These are phyloP conservation scores for Halocynthia aurantium DNA, from an alignment of 23 tunicate genomes.

Conservation along the genomic window DNA sequence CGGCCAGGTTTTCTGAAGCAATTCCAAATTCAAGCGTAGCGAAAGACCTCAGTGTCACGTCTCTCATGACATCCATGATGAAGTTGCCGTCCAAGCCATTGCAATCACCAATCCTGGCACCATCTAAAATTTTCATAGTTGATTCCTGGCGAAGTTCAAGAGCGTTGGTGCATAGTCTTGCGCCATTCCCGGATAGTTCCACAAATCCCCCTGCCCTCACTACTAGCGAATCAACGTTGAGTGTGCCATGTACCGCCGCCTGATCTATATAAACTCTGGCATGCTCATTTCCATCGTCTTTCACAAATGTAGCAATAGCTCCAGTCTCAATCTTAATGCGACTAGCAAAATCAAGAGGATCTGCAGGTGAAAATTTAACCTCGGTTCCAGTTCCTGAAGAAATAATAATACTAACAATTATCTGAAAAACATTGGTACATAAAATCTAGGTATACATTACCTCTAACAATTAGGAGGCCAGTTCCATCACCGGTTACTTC, in stretches of 20 bases:
- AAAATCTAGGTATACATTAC: neutral
- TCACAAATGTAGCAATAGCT: no score
- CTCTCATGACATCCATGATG: neutral
- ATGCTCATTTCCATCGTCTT: no score
- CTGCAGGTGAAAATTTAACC: no score
- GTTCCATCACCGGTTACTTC: conserved; percentile 18
- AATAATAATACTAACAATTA: no score
- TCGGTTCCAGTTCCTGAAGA: no score
- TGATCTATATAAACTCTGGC: neutral
- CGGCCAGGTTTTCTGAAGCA: neutral
- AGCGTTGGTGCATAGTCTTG: conserved; percentile 4
- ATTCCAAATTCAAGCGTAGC: conserved; percentile 7
- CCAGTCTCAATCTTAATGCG: no score
- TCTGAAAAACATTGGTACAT: no score
- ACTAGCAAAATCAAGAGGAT: no score
- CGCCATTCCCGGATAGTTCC: neutral
- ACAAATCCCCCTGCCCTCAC: conserved; percentile 6
- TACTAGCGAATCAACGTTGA: conserved; percentile 3
- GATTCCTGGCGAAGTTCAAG: neutral
- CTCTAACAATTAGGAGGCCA: conserved; percentile 11
- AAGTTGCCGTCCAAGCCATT: neutral
- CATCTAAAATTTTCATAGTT: neutral
- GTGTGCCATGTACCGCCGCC: conserved; percentile 8
- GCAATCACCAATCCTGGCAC: conserved; percentile 9
- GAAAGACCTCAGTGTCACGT: conserved; percentile 8